Conservation (phyloP, 2,113 vertebrate genomes). For the Chloroceryle aenea region DNA sequence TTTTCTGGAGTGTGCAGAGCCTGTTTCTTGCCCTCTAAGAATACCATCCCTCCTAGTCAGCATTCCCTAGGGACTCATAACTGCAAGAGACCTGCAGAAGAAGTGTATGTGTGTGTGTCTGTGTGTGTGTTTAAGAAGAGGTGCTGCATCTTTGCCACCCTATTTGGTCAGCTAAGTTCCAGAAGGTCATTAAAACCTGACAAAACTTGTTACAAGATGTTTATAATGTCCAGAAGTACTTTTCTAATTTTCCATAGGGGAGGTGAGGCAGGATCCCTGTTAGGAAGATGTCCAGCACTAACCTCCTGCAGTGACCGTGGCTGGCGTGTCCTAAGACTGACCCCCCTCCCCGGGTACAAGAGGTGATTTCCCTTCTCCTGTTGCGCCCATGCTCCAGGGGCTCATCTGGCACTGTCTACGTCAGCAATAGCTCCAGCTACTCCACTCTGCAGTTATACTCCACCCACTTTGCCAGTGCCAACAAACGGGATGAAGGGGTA, state of each 20-base stretch:
- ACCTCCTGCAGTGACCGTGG: neutral
- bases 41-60: neutral
- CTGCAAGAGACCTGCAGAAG: neutral
- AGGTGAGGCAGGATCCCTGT: neutral
- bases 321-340: fast-evolving
- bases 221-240: neutral
- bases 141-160: neutral
- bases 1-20: neutral
- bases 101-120: neutral
- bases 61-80: neutral
- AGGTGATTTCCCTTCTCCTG: neutral
- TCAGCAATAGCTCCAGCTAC: fast-evolving
- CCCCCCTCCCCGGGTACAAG: fast-evolving
- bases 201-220: neutral
- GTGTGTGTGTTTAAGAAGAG: neutral
- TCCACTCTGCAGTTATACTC: neutral
- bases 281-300: neutral
- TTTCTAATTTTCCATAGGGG: neutral
- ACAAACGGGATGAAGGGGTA: too few relatives aligned
- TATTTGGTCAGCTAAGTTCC: neutral
- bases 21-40: constrained; percentile 18
- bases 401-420: fast-evolving
- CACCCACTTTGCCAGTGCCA: neutral
- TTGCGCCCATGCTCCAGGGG: fast-evolving
- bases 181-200: neutral